phyloP scores from a whole-genome alignment of 1,140 invertebrate genomes.

The Caerostris extrusa region DNA sequence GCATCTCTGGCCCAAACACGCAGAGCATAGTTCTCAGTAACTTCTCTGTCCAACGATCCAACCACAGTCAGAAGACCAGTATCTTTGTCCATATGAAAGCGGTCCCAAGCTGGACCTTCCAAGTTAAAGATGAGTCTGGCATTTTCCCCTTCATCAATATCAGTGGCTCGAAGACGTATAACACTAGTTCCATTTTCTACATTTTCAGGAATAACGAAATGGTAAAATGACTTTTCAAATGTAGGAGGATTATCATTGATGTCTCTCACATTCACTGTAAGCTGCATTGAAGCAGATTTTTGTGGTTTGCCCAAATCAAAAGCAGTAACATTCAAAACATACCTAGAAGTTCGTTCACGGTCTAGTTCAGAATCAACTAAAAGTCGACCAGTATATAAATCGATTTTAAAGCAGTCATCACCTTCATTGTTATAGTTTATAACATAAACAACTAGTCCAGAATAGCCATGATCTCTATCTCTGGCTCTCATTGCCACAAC shows the following conservation, averaged over 20 bases:
- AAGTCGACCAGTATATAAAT: slow-evolving; percentile 91
- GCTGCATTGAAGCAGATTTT: slow-evolving; percentile 88
- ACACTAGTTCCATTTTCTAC: slow-evolving; percentile 85
- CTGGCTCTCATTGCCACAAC: slow-evolving; percentile 88
- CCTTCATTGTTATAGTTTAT: slow-evolving; percentile 91
- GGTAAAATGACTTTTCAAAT: slow-evolving; percentile 83
- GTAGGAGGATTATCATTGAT: slow-evolving; percentile 82
- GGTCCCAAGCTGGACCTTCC: slow-evolving; percentile 90
- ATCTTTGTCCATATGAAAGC: slow-evolving; percentile 90
- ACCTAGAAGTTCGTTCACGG: slow-evolving; percentile 90
- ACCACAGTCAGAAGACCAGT: slow-evolving; percentile 91
- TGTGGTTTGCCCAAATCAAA: slow-evolving; percentile 93
- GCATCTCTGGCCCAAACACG: slow-evolving; percentile 91
- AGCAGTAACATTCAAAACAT: slow-evolving; percentile 93
- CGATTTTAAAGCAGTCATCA: slow-evolving; percentile 90
- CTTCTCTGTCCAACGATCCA: slow-evolving; percentile 90
- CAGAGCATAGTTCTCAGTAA: slow-evolving; percentile 90
- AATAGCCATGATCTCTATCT: slow-evolving; percentile 94
- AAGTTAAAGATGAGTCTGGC: slow-evolving; percentile 90
- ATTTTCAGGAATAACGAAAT: slow-evolving; percentile 85
- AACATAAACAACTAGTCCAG: slow-evolving; percentile 93
- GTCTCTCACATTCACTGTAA: slow-evolving; percentile 84
- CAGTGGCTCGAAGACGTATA: slow-evolving; percentile 87
- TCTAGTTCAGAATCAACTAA: slow-evolving; percentile 92
- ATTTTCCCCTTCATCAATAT: slow-evolving; percentile 89